Evolutionary conservation across 2,113 vertebrate species (phyloP).

Genomic region (Naja naja): DNA sequence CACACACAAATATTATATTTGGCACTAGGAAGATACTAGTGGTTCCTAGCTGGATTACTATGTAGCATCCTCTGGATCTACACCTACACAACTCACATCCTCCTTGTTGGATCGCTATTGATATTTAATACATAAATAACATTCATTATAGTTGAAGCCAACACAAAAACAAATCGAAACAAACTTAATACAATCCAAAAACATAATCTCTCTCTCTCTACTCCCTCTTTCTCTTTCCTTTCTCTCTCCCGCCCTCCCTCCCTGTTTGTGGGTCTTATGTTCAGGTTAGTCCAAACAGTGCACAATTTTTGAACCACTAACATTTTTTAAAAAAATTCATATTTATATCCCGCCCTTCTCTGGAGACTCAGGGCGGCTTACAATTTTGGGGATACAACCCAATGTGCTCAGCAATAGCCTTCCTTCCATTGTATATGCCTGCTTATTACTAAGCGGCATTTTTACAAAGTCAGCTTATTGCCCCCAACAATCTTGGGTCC

Average conservation of each 20-base stretch:
- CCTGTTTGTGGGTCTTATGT: neutral
- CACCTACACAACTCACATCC: neutral
- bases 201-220: neutral
- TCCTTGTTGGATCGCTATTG: neutral
- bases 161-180: neutral
- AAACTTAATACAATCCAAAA: neutral
- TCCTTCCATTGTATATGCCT: too few relatives aligned
- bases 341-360: too few relatives aligned
- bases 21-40: neutral
- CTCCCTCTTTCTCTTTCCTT: too few relatives aligned
- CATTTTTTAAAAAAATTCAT: too few relatives aligned
- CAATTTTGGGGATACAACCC: too few relatives aligned
- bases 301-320: neutral
- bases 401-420: too few relatives aligned
- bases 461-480: too few relatives aligned
- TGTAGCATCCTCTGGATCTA: neutral
- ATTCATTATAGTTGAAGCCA: neutral
- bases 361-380: too few relatives aligned
- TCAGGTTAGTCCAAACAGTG: neutral
- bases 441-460: too few relatives aligned
- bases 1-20: neutral
- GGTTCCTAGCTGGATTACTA: neutral
- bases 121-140: neutral
- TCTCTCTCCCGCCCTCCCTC: too few relatives aligned
- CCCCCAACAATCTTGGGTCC: too few relatives aligned